Percentiles rank a stretch among this genome's conserved stretches.
phyloP scores from a whole-genome alignment of 2,113 vertebrate genomes.

The Isurus oxyrinchus region DNA sequence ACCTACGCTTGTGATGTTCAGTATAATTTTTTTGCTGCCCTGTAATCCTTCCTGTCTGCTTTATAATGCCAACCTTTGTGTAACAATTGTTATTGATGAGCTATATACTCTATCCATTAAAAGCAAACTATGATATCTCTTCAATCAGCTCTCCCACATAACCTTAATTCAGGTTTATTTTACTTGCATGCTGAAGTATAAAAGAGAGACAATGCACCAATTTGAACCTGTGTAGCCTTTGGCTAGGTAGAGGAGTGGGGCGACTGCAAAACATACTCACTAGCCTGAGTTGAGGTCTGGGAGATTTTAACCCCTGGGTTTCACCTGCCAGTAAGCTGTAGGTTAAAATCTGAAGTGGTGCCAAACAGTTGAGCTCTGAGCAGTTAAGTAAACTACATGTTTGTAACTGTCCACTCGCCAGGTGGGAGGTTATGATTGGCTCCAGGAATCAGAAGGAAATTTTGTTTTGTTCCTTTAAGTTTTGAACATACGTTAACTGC shows the following conservation, averaged over 20 bases:
- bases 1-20: neutral
- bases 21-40: neutral
- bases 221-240: neutral
- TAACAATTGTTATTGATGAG: neutral
- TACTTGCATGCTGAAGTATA: neutral
- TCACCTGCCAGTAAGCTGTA: no score
- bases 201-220: neutral
- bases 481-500: neutral
- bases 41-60: neutral
- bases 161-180: neutral
- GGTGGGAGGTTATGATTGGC: no score
- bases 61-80: neutral
- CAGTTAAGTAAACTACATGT: no score
- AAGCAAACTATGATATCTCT: neutral
- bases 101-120: neutral
- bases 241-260: neutral
- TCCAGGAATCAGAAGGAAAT: neutral
- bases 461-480: neutral
- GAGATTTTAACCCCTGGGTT: neutral
- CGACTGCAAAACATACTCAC: neutral
- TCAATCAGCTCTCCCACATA: neutral
- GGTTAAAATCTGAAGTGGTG: no score
- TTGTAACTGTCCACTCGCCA: no score
- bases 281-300: neutral
- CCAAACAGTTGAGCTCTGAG: no score